These are phyloP conservation scores for Scomber scombrus DNA, from an alignment of 2,113 vertebrate genomes.

Conservation along the genomic window DNA sequence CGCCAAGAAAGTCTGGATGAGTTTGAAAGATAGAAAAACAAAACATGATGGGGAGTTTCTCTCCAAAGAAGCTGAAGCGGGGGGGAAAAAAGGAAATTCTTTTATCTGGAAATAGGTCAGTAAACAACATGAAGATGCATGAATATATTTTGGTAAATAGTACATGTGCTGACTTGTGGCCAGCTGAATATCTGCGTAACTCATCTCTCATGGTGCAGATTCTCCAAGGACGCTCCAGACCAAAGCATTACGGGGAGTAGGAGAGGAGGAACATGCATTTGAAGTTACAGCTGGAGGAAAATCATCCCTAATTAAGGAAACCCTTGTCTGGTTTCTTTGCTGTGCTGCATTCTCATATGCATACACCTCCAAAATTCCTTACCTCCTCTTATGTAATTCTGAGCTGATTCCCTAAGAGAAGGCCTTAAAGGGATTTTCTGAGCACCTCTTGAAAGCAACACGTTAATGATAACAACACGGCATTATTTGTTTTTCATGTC, in stretches of 20 bases:
- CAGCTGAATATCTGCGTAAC: conserved; percentile 38
- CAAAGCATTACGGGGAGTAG: conserved; percentile 19
- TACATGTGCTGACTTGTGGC: conserved; percentile 47
- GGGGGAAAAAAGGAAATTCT: conserved; percentile 1
- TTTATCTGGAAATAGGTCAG: conserved; percentile 62
- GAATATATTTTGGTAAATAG: conserved; percentile 54
- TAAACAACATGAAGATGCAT: conserved; percentile 38
- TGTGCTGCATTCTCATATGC: conserved; percentile 37
- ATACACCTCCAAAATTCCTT: conserved; percentile 50
- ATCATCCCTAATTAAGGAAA: conserved; percentile 66
- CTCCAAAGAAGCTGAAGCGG: conserved; percentile 12
- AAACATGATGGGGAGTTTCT: conserved; percentile 41
- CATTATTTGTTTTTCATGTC: conserved; percentile 67
- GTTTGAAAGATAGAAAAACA: conserved; percentile 41
- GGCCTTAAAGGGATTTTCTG: conserved; percentile 59
- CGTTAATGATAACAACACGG: conserved; percentile 59
- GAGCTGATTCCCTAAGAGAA: conserved; percentile 55
- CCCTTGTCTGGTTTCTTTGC: conserved; percentile 30
- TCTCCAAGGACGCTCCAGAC: conserved; percentile 39
- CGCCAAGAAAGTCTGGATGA: conserved; percentile 28
- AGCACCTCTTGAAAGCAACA: conserved; percentile 61
- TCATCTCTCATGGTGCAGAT: conserved; percentile 38
- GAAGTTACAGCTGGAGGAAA: conserved; percentile 36
- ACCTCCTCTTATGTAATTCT: conserved; percentile 64
- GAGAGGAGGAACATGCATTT: conserved; percentile 48